A percentile compares a stretch with the other conserved stretches of the same genome.
These are phyloP conservation scores for Lycophotia porphyrea DNA, from an alignment of 2,888 invertebrate species.

Conservation along the genomic window DNA sequence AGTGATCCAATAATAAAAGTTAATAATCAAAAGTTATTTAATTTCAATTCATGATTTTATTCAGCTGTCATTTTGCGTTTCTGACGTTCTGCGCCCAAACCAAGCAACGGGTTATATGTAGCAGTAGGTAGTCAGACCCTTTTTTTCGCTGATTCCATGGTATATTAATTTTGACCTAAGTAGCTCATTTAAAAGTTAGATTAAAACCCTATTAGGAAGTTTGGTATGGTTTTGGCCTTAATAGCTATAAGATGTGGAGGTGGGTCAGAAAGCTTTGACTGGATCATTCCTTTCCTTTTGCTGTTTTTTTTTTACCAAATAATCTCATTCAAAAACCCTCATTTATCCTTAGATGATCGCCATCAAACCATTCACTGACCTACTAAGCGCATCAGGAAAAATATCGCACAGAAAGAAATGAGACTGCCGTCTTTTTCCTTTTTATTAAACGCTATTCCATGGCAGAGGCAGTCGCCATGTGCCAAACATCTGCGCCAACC, in stretches of 20 bases:
- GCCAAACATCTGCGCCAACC: constrained; percentile 86
- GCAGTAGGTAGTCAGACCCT: not conserved
- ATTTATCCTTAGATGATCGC: constrained; percentile 44
- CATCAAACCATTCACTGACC: constrained; percentile 54
- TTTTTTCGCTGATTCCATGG: not conserved
- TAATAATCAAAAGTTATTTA: too few relatives aligned
- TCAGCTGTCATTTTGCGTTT: too few relatives aligned
- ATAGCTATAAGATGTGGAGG: not conserved
- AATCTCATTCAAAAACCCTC: not conserved
- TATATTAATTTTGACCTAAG: not conserved
- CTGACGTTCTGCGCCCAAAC: too few relatives aligned
- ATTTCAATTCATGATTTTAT: too few relatives aligned
- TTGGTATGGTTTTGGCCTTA: not conserved
- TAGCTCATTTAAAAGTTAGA: not conserved
- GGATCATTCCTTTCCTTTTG: not conserved
- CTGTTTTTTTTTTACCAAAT: not conserved
- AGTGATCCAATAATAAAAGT: too few relatives aligned
- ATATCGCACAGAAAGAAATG: constrained; percentile 65
- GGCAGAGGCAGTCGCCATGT: constrained; percentile 77
- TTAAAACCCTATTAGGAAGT: not conserved
- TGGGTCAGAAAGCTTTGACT: not conserved
- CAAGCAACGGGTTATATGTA: not conserved
- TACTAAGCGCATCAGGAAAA: constrained; percentile 61
- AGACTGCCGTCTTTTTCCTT: constrained; percentile 66
- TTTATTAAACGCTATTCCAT: constrained; percentile 72